Conservation (phyloP, 2,797 vertebrate species). For the Lates japonicus region DNA sequence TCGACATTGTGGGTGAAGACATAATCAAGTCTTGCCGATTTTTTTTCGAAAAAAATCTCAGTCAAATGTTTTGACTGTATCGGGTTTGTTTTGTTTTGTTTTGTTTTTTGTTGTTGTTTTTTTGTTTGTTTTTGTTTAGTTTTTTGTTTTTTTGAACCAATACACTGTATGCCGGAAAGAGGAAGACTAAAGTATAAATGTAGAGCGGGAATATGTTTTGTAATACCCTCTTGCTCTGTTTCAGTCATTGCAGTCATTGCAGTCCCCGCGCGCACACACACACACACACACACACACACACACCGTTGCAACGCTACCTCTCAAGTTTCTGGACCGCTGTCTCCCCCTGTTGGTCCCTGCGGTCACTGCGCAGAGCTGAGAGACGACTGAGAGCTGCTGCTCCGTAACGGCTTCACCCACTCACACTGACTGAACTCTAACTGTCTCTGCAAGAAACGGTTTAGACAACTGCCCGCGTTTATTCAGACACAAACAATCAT, state of each 20-base stretch:
- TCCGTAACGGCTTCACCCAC: constrained; percentile 1
- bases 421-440: constrained; percentile 11
- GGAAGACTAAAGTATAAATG: neutral
- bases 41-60: neutral
- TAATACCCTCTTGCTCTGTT: constrained; percentile 4
- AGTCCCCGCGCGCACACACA: no score
- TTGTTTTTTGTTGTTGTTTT: no score
- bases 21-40: neutral
- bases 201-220: neutral
- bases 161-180: neutral
- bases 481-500: neutral
- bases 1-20: neutral
- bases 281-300: no score
- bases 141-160: neutral
- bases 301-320: neutral
- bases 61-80: neutral
- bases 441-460: neutral
- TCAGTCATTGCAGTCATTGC: constrained; percentile 9
- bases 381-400: neutral
- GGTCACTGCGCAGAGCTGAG: neutral
- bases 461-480: neutral
- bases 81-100: no score
- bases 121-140: no score
- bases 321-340: constrained; percentile 83
- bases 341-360: constrained; percentile 82